Evolutionary conservation across 2,888 invertebrate species (phyloP).

Genomic region (Caenorhabditis doughertyi): DNA sequence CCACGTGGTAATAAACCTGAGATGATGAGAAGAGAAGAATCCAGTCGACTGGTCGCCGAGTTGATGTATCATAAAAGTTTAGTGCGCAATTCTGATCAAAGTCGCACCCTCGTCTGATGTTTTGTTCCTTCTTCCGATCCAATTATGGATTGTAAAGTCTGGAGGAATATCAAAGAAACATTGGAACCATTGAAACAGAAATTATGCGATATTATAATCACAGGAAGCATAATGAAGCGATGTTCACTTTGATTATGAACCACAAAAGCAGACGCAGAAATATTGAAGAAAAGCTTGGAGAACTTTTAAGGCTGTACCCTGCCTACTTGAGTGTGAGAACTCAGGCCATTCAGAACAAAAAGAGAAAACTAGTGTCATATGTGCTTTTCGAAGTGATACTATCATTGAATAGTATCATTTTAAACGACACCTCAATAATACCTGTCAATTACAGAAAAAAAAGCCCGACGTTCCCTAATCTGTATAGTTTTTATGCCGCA

Average conservation of each 20-base stretch:
- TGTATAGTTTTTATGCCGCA: constrained; percentile 29
- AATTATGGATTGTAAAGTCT: constrained; percentile 14
- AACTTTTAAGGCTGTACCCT: too few relatives aligned
- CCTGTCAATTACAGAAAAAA: background rate
- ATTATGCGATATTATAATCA: background rate
- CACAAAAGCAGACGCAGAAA: too few relatives aligned
- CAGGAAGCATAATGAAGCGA: too few relatives aligned
- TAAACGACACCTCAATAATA: too few relatives aligned
- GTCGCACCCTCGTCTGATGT: constrained; percentile 55
- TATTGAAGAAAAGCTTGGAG: too few relatives aligned
- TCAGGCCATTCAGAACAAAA: too few relatives aligned
- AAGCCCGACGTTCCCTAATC: background rate
- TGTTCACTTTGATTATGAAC: too few relatives aligned
- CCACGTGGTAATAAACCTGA: constrained; percentile 60
- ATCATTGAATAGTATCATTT: too few relatives aligned
- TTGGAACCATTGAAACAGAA: background rate
- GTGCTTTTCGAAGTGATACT: too few relatives aligned
- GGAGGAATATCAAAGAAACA: background rate
- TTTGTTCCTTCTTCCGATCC: background rate
- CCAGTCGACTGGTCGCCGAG: constrained; percentile 27
- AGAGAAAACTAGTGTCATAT: too few relatives aligned
- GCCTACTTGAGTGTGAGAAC: too few relatives aligned
- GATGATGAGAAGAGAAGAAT: constrained; percentile 40
- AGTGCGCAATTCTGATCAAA: constrained; percentile 45
- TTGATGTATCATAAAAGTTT: constrained; percentile 54